Evolutionary conservation across 1,140 invertebrate genomes (phyloP).

Genomic region (Trissolcus basalis): DNA sequence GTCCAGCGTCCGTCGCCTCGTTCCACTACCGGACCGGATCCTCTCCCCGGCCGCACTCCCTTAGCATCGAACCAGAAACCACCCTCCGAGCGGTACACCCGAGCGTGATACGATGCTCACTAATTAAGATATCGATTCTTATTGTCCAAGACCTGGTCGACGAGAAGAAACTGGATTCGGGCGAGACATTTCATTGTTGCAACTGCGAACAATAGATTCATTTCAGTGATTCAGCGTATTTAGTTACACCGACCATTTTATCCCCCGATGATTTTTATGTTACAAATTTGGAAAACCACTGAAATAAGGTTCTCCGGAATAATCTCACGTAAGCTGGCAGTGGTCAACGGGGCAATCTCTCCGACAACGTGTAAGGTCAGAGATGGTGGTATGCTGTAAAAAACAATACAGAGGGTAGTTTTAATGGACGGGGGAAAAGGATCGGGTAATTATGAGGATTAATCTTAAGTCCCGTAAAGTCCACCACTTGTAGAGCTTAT

Average conservation of each 20-base stretch:
- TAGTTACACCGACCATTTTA: too few species aligned
- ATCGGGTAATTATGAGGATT: conserved; percentile 74
- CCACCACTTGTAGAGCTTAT: conserved; percentile 74
- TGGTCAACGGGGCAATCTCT: conserved; percentile 35
- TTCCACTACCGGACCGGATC: conserved; percentile 71
- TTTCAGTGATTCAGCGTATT: too few species aligned
- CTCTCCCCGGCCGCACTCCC: conserved; percentile 31
- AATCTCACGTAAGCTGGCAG: conserved; percentile 22
- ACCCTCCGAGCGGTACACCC: conserved; percentile 41
- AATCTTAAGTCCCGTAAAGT: conserved; percentile 76
- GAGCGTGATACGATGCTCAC: conserved; percentile 45
- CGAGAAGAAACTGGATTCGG: conserved; percentile 30
- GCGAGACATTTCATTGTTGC: conserved; percentile 29
- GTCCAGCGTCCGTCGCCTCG: conserved; percentile 69
- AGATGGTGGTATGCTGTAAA: conserved; percentile 61
- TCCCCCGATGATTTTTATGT: background rate
- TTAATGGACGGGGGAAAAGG: conserved; percentile 50
- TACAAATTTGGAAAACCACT: background rate
- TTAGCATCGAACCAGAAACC: conserved; percentile 44
- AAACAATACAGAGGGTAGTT: conserved; percentile 64
- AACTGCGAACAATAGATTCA: conserved; percentile 8
- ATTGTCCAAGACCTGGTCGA: conserved; percentile 67
- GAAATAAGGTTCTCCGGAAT: background rate
- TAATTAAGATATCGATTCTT: conserved; percentile 77
- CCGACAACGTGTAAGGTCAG: conserved; percentile 41